These are phyloP conservation scores for Mylabris sibirica DNA, from an alignment of 2,888 invertebrate genomes.

Conservation along the genomic window DNA sequence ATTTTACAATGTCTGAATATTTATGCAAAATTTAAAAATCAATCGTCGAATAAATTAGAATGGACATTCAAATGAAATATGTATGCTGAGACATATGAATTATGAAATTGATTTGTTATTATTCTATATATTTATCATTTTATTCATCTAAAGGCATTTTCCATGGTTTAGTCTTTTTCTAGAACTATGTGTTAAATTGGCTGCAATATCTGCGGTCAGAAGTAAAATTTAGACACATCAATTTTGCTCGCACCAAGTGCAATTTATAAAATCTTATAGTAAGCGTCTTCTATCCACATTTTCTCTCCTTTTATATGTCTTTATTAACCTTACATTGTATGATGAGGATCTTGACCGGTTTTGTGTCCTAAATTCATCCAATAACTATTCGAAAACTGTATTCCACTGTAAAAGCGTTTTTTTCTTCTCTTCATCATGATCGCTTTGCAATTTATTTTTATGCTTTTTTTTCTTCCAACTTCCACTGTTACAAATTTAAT, in stretches of 20 bases:
- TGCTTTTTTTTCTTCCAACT: neutral
- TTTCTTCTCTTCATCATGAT: neutral
- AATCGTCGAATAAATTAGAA: neutral
- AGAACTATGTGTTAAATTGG: neutral
- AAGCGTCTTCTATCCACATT: conserved; percentile 46
- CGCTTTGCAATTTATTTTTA: neutral
- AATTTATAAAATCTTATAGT: conserved; percentile 54
- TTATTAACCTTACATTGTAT: conserved; percentile 45
- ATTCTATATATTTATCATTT: neutral
- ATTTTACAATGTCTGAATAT: neutral
- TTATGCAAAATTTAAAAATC: neutral
- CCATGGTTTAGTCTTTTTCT: neutral
- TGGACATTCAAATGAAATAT: neutral
- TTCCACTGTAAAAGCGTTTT: neutral
- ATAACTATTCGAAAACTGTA: conserved; percentile 18
- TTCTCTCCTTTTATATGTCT: conserved; percentile 51
- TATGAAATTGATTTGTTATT: neutral
- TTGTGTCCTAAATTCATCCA: conserved; percentile 12
- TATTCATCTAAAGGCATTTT: neutral
- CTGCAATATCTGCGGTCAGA: conserved; percentile 41
- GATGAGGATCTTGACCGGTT: conserved; percentile 14
- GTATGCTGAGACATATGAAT: neutral
- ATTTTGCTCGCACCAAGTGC: conserved; percentile 51
- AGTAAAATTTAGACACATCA: conserved; percentile 52
- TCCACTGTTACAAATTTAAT: neutral